phyloP scores from a whole-genome alignment of 1,140 invertebrate species.

The Habropoda laboriosa region DNA sequence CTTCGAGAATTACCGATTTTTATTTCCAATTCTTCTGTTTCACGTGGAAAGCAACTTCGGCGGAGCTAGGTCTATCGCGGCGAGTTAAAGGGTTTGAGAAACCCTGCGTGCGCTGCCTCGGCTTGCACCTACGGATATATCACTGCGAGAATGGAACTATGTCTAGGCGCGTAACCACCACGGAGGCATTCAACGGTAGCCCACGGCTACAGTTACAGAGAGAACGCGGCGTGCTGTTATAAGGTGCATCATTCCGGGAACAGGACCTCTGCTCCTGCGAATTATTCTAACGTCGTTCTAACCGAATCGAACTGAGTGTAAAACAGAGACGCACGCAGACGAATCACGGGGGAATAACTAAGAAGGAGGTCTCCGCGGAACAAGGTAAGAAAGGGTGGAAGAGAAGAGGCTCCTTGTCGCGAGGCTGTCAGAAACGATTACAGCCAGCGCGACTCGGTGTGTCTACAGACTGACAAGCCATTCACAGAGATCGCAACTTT shows the following conservation, averaged over 20 bases:
- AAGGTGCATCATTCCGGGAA: slow-evolving; percentile 41
- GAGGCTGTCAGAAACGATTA: not conserved
- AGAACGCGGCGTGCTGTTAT: slow-evolving; percentile 6
- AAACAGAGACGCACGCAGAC: no score
- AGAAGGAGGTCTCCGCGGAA: no score
- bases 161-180: slow-evolving; percentile 28
- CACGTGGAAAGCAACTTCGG: no score
- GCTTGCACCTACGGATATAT: slow-evolving; percentile 51
- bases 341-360: no score
- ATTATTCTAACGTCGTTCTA: not conserved
- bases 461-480: slow-evolving; percentile 28
- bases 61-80: no score
- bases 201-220: slow-evolving; percentile 36
- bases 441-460: not conserved
- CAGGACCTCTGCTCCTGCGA: slow-evolving; percentile 31
- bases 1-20: no score
- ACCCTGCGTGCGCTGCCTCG: slow-evolving; percentile 41
- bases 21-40: no score
- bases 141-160: slow-evolving; percentile 46
- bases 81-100: slow-evolving; percentile 17
- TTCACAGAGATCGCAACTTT: slow-evolving; percentile 31
- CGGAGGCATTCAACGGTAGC: slow-evolving; percentile 34
- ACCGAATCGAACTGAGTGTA: no score
- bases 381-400: not conserved
- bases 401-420: not conserved